phyloP scores from a whole-genome alignment of 2,113 vertebrate species.

The Furnarius figulus region DNA sequence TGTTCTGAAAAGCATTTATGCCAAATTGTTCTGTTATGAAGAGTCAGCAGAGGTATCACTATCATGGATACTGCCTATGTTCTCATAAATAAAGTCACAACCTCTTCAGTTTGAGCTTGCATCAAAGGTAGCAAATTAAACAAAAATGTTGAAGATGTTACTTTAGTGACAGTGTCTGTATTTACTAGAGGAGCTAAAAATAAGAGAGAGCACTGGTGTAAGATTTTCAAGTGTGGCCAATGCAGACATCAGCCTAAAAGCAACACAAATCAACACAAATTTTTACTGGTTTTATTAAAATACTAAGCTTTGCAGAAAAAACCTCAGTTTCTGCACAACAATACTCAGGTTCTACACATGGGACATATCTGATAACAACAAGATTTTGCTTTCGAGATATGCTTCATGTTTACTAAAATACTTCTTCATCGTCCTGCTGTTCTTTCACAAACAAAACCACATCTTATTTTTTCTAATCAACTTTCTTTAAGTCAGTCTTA shows the following conservation, averaged over 20 bases:
- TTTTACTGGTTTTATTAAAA: not conserved
- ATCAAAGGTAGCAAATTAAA: not conserved
- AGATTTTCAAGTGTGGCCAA: not conserved
- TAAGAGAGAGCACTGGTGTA: not conserved
- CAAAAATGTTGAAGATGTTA: not conserved
- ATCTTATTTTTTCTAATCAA: not conserved
- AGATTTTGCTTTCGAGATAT: not conserved
- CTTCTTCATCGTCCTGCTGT: not conserved
- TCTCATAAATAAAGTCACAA: not conserved
- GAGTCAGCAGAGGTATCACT: not conserved
- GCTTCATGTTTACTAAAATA: not conserved
- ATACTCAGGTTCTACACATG: not conserved
- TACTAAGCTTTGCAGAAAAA: not conserved
- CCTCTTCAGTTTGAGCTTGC: not conserved
- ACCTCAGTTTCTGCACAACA: not conserved
- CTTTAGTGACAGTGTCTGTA: not conserved
- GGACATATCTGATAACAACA: not conserved
- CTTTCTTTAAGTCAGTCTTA: not conserved
- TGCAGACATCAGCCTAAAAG: not conserved
- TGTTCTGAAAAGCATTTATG: not conserved
- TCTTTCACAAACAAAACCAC: not conserved
- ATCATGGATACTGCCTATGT: not conserved
- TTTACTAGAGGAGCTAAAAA: not conserved
- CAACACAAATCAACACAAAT: not conserved
- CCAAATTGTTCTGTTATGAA: not conserved